Evolutionary conservation across 2,888 invertebrate species (phyloP).

Genomic region (Eucera pruinosa): DNA sequence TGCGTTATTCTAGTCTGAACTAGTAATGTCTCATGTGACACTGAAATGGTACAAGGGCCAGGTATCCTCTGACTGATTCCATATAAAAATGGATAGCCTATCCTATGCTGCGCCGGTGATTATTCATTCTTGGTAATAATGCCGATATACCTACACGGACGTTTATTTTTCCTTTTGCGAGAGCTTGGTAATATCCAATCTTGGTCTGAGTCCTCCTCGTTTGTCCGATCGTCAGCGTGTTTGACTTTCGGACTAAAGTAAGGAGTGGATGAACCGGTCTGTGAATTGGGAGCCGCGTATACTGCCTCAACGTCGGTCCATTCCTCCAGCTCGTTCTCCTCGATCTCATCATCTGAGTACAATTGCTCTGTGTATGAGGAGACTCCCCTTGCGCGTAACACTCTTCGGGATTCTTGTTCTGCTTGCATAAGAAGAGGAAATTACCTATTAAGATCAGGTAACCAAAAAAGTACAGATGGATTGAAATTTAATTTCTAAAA

Average conservation of each 20-base stretch:
- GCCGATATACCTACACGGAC: conserved; percentile 72
- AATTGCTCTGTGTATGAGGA: conserved; percentile 82
- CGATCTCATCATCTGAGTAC: conserved; percentile 78
- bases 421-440: not conserved
- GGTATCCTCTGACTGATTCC: too few relatives aligned
- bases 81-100: too few relatives aligned
- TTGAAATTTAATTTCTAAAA: too few relatives aligned
- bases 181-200: conserved; percentile 82
- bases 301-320: conserved; percentile 79
- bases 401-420: conserved; percentile 73
- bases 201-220: conserved; percentile 80
- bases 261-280: conserved; percentile 69
- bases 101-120: too few relatives aligned
- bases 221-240: conserved; percentile 69
- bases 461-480: too few relatives aligned
- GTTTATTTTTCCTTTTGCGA: conserved; percentile 81
- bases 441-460: too few relatives aligned
- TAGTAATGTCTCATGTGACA: too few relatives aligned
- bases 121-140: too few relatives aligned
- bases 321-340: conserved; percentile 77
- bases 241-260: conserved; percentile 69
- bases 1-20: too few relatives aligned
- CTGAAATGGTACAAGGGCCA: too few relatives aligned
- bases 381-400: conserved; percentile 80
- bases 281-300: conserved; percentile 74